Base-by-base conservation (phyloP, 2,797 vertebrate genomes). In the Micrastur ruficollis region DNA sequence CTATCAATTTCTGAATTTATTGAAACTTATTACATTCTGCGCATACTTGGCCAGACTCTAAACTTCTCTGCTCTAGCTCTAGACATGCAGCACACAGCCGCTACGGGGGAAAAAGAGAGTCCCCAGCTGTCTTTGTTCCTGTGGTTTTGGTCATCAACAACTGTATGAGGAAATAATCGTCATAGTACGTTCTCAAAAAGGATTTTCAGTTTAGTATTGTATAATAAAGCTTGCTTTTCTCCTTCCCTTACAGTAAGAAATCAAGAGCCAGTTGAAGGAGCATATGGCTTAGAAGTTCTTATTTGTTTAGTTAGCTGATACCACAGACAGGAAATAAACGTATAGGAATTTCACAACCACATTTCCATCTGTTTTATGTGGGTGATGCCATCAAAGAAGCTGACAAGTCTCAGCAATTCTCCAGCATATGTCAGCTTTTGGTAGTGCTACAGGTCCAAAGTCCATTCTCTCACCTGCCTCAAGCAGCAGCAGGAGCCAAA, bases 301-400 rank as follows among this genome's bases (percentile, higher is more conserved):
- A 87, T 96, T 97, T 96, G 73, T 94, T 96, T 96, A 93, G 88
- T 95, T 93, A 94, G 81, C 65, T 90, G 92, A 92, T 95, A 93
- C 90, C 92, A 82, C 93, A 97, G 93, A 89, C 86, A 97, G 95
- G 90, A 97, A 97, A 95, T 96, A 90, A 92, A 94, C 8, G 34
- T 95, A 97, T 94, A 95, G 95, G 83, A 96, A 96, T 97, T 94
- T 97, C 86, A 95, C 86, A 95, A 82, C 67, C 86, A 61, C 91
- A 95, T 86, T 94, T 95, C 94, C 90, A 97, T 95, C 95, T 95
- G 91, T 94, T 97, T 97, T 95, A 95, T 84, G 94, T 97, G 95
- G 93, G 91, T 97, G 94, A 97, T 95, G 78, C 90, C 90, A 89
- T 95, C 95, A 96, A 89, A 95, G 90, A 73, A 95, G 47, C 61